Evolutionary conservation across 2,797 vertebrate species (phyloP).

Genomic region (Cryptoblepharus egeriae): DNA sequence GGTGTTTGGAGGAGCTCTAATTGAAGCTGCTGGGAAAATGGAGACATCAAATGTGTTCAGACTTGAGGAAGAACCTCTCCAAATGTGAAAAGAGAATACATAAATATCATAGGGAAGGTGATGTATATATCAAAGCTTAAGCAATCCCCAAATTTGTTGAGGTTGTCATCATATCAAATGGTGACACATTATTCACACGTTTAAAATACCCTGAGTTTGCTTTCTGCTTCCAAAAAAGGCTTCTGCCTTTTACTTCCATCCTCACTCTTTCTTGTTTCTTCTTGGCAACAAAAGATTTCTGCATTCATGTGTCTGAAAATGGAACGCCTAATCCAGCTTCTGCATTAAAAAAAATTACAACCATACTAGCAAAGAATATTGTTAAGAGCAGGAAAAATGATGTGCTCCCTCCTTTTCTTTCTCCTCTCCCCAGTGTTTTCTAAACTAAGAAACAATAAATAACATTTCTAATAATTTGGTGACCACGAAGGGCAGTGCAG

Average conservation of each 20-base stretch:
- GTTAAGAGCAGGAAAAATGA: conserved; percentile 62
- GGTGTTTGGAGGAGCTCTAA: background rate
- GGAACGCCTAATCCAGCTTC: conserved; percentile 37
- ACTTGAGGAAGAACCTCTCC: background rate
- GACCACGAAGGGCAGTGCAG: conserved; percentile 37
- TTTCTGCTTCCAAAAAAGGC: background rate
- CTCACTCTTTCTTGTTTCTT: background rate
- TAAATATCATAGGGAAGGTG: conserved; percentile 35
- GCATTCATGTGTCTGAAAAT: conserved; percentile 48
- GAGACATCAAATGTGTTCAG: background rate
- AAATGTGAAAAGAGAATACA: conserved; percentile 55
- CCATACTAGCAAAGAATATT: conserved; percentile 42
- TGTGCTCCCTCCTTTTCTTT: conserved; percentile 24
- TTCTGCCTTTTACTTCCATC: conserved; percentile 1
- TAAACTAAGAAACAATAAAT: conserved; percentile 72
- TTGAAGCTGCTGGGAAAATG: conserved; percentile 10
- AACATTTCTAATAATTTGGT: conserved; percentile 56
- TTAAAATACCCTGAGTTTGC: background rate
- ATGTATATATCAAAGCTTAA: background rate
- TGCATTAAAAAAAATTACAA: conserved; percentile 38
- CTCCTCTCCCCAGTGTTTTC: conserved; percentile 58
- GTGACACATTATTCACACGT: background rate
- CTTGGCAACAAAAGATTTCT: conserved; percentile 41
- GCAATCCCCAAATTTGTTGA: background rate
- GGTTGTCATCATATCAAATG: background rate